phyloP scores from a whole-genome alignment of 2,113 vertebrate genomes.

The Coreoperca whiteheadi region DNA sequence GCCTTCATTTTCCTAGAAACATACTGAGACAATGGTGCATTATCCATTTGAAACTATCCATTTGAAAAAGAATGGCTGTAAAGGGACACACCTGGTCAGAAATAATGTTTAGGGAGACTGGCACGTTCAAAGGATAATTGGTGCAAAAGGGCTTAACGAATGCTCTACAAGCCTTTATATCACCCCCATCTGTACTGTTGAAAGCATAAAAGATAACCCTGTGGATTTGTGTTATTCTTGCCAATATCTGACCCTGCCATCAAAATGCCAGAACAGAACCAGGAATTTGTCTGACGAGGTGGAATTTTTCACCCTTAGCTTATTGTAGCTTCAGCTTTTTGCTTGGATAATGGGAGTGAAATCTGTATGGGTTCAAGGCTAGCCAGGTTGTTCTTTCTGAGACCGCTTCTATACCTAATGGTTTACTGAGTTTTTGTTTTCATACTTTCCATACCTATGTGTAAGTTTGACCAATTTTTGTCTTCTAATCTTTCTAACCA shows the following conservation, averaged over 20 bases:
- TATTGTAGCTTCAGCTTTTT: neutral
- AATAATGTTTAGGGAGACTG: conserved; percentile 16
- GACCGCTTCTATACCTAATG: neutral
- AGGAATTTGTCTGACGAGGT: neutral
- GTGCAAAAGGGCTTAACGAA: conserved; percentile 33
- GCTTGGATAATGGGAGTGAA: neutral
- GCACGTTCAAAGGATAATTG: conserved; percentile 33
- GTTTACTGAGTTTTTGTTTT: neutral
- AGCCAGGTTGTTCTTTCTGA: neutral
- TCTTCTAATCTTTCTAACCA: conserved; percentile 3
- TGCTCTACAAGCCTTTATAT: conserved; percentile 24
- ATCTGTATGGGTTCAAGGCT: neutral
- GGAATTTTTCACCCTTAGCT: neutral
- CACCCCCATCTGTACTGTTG: neutral
- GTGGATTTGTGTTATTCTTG: conserved; percentile 5
- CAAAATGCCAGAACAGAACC: neutral
- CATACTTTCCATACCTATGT: neutral
- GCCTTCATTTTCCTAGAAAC: conserved; percentile 4
- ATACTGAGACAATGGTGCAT: conserved; percentile 24
- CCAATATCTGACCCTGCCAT: conserved; percentile 15
- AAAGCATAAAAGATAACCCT: conserved; percentile 6
- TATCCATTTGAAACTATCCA: conserved; percentile 18
- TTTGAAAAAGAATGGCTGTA: conserved; percentile 28
- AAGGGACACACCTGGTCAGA: conserved; percentile 36
- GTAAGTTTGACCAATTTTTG: neutral